Evolutionary conservation across 2,888 invertebrate species (phyloP).

Genomic region (Drosophila macrothrix): DNA sequence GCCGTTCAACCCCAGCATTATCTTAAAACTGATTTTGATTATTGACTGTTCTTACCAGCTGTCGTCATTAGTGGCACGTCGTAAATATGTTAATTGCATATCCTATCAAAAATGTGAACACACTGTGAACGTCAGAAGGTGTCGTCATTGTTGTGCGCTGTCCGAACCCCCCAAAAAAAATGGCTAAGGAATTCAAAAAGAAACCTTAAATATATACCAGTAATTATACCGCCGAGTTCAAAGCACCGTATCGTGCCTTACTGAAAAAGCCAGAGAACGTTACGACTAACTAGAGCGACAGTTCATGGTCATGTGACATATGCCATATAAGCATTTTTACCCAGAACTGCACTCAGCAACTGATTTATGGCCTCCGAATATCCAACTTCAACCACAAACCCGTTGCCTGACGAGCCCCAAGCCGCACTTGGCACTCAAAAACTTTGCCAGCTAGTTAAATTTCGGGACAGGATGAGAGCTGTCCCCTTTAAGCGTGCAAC

Average conservation of each 20-base stretch:
- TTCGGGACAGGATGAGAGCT: conserved; percentile 14
- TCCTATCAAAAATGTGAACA: conserved; percentile 2
- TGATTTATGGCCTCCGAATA: conserved; percentile 48
- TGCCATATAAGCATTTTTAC: conserved; percentile 41
- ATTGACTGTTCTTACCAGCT: conserved; percentile 20
- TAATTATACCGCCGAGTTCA: conserved; percentile 44
- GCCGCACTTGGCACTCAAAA: conserved; percentile 55
- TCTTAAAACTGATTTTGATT: conserved; percentile 40
- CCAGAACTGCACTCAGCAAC: conserved; percentile 47
- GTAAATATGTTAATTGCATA: conserved; percentile 6
- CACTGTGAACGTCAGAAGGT: conserved; percentile 17
- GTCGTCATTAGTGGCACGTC: conserved; percentile 36
- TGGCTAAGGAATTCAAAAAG: background rate
- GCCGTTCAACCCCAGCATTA: conserved; percentile 1
- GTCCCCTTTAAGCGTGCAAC: conserved; percentile 39
- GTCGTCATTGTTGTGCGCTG: conserved; percentile 34
- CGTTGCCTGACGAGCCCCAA: background rate
- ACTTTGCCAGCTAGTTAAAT: conserved; percentile 44
- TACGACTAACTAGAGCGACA: conserved; percentile 41
- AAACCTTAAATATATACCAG: conserved; percentile 6
- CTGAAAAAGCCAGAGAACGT: conserved; percentile 1
- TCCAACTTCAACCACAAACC: background rate
- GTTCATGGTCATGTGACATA: conserved; percentile 61
- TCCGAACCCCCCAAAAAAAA: background rate
- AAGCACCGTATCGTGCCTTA: conserved; percentile 23